These are phyloP conservation scores for Misgurnus mizolepis DNA, from an alignment of 2,113 vertebrate species.

Conservation along the genomic window DNA sequence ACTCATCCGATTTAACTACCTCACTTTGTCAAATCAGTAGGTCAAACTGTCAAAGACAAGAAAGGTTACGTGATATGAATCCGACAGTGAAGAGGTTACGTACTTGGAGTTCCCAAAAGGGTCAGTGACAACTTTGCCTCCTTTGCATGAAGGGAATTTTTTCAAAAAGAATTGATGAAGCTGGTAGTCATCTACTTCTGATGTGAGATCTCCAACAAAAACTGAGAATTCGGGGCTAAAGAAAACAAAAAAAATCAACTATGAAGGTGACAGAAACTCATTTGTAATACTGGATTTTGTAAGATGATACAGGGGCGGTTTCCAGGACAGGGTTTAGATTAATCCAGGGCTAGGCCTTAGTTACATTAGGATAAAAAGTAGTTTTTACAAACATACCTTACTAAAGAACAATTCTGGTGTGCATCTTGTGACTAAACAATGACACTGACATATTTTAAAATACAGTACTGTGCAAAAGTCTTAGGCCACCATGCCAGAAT, in stretches of 20 bases:
- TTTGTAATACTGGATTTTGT: no score
- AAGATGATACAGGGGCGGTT: no score
- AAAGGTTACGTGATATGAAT: neutral
- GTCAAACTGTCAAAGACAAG: neutral
- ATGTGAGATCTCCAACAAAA: conserved; percentile 89
- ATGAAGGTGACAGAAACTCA: neutral
- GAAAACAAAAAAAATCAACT: neutral
- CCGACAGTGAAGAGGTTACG: neutral
- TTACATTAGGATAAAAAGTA: no score
- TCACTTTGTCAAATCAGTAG: conserved; percentile 19
- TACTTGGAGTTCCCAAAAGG: conserved; percentile 89
- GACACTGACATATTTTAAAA: no score
- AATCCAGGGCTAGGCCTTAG: no score
- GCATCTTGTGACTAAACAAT: no score
- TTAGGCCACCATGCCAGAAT: no score
- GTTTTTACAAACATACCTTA: no score
- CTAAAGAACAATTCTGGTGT: no score
- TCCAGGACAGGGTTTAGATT: no score
- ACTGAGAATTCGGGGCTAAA: conserved; percentile 85
- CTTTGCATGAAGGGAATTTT: conserved; percentile 87
- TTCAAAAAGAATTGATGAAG: conserved; percentile 89
- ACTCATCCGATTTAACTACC: conserved; percentile 16
- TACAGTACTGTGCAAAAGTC: no score
- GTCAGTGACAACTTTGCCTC: conserved; percentile 90
- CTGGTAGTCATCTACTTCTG: conserved; percentile 88